A percentile compares a stretch with the other conserved stretches of the same genome.
Evolutionary conservation across 2,797 vertebrate genomes (phyloP).

Genomic region (Salmo trutta): DNA sequence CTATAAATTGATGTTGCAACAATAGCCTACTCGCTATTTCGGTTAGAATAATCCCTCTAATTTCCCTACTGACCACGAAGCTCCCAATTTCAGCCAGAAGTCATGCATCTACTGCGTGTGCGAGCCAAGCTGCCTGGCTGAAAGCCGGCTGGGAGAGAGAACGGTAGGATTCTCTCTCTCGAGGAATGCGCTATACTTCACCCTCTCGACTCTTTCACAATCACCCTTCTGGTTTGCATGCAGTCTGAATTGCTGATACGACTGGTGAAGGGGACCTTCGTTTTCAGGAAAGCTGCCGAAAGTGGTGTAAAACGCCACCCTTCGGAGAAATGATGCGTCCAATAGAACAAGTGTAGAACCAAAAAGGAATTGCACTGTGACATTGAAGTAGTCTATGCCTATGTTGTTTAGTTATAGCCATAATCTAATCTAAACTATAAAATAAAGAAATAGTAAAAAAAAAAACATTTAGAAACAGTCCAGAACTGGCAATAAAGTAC

Average conservation of each 20-base stretch:
- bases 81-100: conserved; percentile 51
- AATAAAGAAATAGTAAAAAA: not conserved
- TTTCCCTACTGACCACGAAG: conserved; percentile 57
- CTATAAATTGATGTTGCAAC: conserved; percentile 27
- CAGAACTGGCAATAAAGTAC: not conserved
- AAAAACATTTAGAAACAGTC: not conserved
- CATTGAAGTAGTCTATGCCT: not conserved
- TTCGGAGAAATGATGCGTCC: conserved; percentile 75
- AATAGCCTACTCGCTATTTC: conserved; percentile 16
- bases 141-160: conserved; percentile 70
- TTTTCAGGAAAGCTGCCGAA: conserved; percentile 29
- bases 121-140: conserved; percentile 64
- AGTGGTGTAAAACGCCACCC: conserved; percentile 79
- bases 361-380: not conserved
- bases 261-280: conserved; percentile 48
- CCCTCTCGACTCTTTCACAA: conserved; percentile 40
- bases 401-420: not conserved
- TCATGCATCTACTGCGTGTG: conserved; percentile 68
- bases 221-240: conserved; percentile 80
- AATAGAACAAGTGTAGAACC: not conserved
- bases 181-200: conserved; percentile 57
- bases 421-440: not conserved
- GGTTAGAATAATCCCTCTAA: conserved; percentile 43
- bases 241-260: conserved; percentile 88
- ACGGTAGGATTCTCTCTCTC: conserved; percentile 39